Percentiles rank a stretch among this genome's conserved stretches.
Evolutionary conservation across 1,140 invertebrate species (phyloP).

Genomic region (Chrysomallon squamiferum): DNA sequence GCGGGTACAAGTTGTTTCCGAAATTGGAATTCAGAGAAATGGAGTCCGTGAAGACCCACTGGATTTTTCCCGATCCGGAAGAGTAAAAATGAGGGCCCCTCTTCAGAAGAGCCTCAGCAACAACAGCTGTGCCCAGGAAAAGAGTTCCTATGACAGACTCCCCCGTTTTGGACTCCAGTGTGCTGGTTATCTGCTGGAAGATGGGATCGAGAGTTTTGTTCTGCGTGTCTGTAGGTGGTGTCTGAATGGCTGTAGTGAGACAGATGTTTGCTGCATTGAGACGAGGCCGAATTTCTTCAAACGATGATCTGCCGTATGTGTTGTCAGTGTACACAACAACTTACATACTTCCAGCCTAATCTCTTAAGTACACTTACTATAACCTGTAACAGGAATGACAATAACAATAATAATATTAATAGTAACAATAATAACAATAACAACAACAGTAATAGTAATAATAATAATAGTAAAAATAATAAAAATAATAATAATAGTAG

Average conservation of each 20-base stretch:
- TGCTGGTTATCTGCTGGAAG: slow-evolving; percentile 19
- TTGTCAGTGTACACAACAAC: slow-evolving; percentile 61
- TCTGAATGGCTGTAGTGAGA: slow-evolving; percentile 42
- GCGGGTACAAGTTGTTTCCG: slow-evolving; percentile 38
- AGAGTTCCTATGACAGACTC: slow-evolving; percentile 33
- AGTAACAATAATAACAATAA: too few species aligned
- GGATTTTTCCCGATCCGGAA: slow-evolving; percentile 37
- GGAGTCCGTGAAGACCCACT: slow-evolving; percentile 53
- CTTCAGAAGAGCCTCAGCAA: slow-evolving; percentile 33
- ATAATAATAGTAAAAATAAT: too few species aligned
- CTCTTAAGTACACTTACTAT: slow-evolving; percentile 58
- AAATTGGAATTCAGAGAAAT: slow-evolving; percentile 33
- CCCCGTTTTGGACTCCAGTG: slow-evolving; percentile 4
- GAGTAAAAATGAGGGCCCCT: slow-evolving; percentile 20
- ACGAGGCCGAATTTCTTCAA: slow-evolving; percentile 43
- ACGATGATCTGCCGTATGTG: slow-evolving; percentile 48
- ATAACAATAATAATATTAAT: background rate
- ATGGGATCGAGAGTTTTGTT: slow-evolving; percentile 23
- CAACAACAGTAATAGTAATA: too few species aligned
- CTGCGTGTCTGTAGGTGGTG: slow-evolving; percentile 23
- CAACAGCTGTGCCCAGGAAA: slow-evolving; percentile 33
- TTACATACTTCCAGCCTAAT: slow-evolving; percentile 62
- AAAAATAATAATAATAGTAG: too few species aligned
- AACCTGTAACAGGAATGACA: slow-evolving; percentile 41
- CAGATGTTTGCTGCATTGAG: slow-evolving; percentile 44